A percentile compares a stretch with the other conserved stretches of the same genome.
These are phyloP conservation scores for Acridotheres tristis DNA, from an alignment of 2,797 vertebrate species.

Conservation along the genomic window DNA sequence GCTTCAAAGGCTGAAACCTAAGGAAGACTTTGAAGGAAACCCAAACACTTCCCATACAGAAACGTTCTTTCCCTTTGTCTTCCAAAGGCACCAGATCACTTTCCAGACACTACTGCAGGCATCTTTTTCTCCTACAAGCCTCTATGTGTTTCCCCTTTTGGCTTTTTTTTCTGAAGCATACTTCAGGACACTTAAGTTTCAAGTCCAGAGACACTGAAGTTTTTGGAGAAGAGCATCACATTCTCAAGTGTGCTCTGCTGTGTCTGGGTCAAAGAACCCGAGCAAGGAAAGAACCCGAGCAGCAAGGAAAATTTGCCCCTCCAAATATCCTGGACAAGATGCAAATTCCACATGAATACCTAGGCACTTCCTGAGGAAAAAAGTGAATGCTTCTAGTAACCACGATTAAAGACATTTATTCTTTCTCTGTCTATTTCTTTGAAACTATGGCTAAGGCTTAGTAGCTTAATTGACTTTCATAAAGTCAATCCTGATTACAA, in stretches of 20 bases:
- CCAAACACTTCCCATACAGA: background rate
- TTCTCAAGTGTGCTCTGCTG: background rate
- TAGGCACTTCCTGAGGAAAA: background rate
- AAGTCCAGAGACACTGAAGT: background rate
- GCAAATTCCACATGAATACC: background rate
- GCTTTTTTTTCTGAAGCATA: background rate
- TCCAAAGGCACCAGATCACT: background rate
- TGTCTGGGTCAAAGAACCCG: background rate
- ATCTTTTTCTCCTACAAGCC: background rate
- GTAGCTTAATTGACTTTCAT: constrained; percentile 40
- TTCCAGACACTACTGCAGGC: background rate
- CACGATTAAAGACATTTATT: background rate
- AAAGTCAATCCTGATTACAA: constrained; percentile 30
- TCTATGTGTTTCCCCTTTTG: background rate
- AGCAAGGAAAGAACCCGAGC: no score
- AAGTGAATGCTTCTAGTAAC: background rate
- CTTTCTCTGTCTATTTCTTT: background rate
- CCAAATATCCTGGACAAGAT: background rate
- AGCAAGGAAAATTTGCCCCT: background rate
- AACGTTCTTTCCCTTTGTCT: background rate
- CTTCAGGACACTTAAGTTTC: background rate
- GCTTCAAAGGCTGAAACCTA: background rate
- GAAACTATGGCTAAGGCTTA: background rate
- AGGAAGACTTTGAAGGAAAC: background rate
- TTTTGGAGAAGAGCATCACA: background rate